phyloP scores from a whole-genome alignment of 2,113 vertebrate species.

The Neofelis nebulosa region DNA sequence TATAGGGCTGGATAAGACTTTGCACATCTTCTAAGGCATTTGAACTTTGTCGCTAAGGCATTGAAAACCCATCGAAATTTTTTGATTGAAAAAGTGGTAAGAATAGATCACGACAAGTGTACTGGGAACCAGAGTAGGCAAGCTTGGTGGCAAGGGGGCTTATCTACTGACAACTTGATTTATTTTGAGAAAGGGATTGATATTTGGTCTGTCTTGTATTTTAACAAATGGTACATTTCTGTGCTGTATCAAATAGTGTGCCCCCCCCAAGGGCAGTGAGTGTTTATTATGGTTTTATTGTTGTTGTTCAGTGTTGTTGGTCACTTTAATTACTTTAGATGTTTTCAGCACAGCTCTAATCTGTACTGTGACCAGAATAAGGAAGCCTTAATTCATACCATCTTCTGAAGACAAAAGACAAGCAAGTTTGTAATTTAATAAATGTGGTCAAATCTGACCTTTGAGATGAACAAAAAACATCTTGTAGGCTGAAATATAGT shows the following conservation, averaged over 20 bases:
- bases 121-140: neutral
- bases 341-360: slow-evolving; percentile 40
- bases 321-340: slow-evolving; percentile 29
- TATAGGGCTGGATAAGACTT: neutral
- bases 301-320: neutral
- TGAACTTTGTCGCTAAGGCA: neutral
- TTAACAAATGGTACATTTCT: neutral
- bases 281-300: neutral
- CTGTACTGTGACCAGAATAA: slow-evolving; percentile 35
- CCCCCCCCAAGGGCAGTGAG: neutral
- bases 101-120: neutral
- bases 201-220: neutral
- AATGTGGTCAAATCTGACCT: slow-evolving; percentile 72
- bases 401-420: slow-evolving; percentile 67
- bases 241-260: neutral
- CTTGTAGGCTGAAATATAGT: slow-evolving; percentile 59
- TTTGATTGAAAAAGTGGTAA: neutral
- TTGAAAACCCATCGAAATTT: neutral
- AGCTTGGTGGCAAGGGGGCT: neutral
- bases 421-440: slow-evolving; percentile 70
- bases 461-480: slow-evolving; percentile 70
- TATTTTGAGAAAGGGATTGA: neutral
- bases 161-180: neutral
- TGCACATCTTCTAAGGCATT: neutral
- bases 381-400: slow-evolving; percentile 72